These are phyloP conservation scores for Leptinotarsa texana DNA, from an alignment of 1,140 invertebrate species.

Conservation along the genomic window DNA sequence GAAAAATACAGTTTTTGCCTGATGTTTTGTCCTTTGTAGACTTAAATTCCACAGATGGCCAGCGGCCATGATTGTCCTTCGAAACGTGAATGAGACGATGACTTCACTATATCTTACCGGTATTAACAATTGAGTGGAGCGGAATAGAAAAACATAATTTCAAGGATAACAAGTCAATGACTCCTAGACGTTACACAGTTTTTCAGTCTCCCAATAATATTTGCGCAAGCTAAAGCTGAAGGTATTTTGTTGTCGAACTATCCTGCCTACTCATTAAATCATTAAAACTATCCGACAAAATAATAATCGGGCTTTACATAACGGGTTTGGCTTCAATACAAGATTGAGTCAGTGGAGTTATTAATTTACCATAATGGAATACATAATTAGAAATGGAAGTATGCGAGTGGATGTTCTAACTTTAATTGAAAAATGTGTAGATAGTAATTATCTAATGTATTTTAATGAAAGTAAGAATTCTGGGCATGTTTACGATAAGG, in stretches of 20 bases:
- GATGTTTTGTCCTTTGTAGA: too few species aligned
- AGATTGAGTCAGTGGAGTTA: background rate
- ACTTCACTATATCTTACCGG: background rate
- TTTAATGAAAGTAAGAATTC: background rate
- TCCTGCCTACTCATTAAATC: conserved; percentile 1
- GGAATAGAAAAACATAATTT: conserved; percentile 22
- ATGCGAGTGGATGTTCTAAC: background rate
- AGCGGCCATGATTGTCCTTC: background rate
- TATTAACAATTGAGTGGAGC: conserved; percentile 9
- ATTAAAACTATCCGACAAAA: conserved; percentile 2
- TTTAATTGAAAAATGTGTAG: background rate
- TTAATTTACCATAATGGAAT: conserved; percentile 6
- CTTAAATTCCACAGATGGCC: background rate
- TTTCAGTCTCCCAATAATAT: background rate
- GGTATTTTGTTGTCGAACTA: background rate
- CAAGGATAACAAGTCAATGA: conserved; percentile 15
- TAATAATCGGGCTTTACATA: conserved; percentile 8
- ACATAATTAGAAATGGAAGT: background rate
- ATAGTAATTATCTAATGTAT: background rate
- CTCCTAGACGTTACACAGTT: conserved; percentile 14
- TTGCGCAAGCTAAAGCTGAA: background rate
- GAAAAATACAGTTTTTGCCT: too few species aligned
- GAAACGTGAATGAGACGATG: background rate
- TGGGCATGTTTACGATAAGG: background rate
- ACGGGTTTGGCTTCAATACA: background rate